Evolutionary conservation across 2,797 vertebrate genomes (phyloP), one percentile per base, ranked within the genome.

Genomic region (Premnoplex brunnescens): DNA sequence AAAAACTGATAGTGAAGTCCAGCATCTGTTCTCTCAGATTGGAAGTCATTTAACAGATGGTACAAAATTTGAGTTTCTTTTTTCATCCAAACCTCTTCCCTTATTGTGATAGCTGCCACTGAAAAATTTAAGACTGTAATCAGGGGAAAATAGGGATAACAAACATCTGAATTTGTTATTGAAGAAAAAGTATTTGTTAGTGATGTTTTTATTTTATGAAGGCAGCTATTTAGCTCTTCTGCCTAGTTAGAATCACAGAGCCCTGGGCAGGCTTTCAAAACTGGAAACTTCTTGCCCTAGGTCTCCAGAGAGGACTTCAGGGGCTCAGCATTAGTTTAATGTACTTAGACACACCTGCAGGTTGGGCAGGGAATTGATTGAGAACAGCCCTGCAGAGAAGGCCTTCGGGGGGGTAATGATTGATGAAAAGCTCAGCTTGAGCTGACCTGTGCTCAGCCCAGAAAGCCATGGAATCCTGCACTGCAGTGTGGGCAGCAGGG

Each of bases 1-100:
- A 95, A 91, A 96, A 95, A 72, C 55, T 5, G 16, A 88, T 96
- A 62, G 88, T 96, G 95, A 97, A 97, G 96, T 95, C 96, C 96
- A 96, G 96, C 96, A 97, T 96, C 96, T 97, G 96, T 95, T 97
- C 93, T 91, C 80, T 97, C 95, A 96, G 88, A 95, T 71, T 97
- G 90, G 34, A 93, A 97, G 96, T 95, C 95, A 90, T 95, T 89
- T 96, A 97, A 95, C 96, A 97, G 96, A 97, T 97, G 96, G 96
- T 90, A 88, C 36, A 72, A 89, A 95, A 95, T 94, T 60, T 55
- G 58, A 90, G 66, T 86, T 88, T 94, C 85, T 92, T 68, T 88
- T 96, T 90, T 73, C 88, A 86, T 94, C 85, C 93, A 96, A 69
- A 44, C 62, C 36, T 94, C 66, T 41, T 86, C 92, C 37, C 62